Base-by-base conservation (phyloP, 1,140 invertebrate genomes). In the Caenorhabditis latens region DNA sequence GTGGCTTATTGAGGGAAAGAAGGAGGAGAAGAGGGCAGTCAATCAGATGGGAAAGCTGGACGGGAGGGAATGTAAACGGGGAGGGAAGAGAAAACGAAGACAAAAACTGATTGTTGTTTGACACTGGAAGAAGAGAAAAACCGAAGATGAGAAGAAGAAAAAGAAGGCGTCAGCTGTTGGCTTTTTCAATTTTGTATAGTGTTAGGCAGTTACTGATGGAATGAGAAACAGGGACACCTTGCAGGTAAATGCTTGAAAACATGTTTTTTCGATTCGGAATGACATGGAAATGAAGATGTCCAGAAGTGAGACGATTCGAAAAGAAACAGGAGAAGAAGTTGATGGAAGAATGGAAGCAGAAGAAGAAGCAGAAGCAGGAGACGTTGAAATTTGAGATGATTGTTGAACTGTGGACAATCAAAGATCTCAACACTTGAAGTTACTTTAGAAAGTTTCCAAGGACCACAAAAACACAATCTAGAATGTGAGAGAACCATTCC, bases 21-120 rank as follows among this genome's bases (percentile, higher is more conserved):
- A 42, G 67, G 40, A 83, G 57, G 57, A 57, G 82, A 55, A 83
- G 83, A 84, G 58, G 83, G 58, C 55, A 84, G 83, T 61, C 83
- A 84, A 84, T 58, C 83, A 84, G 83, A 84, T 65, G 58, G 83
- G 21, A 58, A 84, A 63, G 55, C 83, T 61, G 83, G 83, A 58
- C 40, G 83, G 55, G 55, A 11, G 46, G 55, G 43, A 21, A 14
- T 48, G 82, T 55, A 83, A 83, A 53, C 13, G 82, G 21, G 83
- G 21, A 48, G 40, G 19, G 11, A 46, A 48, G 24, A 43, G n/a
- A n/a, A 83, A 42, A 83, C 19, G 82, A 84, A 63, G 43, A 84
- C 83, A 61, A 58, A 63, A 84, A 61, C 58, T 65, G 83, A 84
- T 84, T 84, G 83, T 65, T 65, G 83, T 61, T 84, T 84, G 83